phyloP scores from a whole-genome alignment of 2,797 vertebrate species.

The Melanotaenia parkinsoni region DNA sequence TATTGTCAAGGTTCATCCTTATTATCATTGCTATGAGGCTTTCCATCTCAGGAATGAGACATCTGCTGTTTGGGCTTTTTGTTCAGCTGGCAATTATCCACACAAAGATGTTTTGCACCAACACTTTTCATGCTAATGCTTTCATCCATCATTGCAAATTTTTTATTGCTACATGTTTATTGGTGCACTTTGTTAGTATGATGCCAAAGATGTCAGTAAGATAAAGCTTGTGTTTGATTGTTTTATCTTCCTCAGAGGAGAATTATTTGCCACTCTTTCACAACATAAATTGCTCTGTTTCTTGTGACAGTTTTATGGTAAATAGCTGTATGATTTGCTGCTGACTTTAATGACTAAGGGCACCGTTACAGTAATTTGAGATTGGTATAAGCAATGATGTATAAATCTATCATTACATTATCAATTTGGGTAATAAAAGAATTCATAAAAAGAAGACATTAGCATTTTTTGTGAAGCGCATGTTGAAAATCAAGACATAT shows the following conservation, averaged over 20 bases:
- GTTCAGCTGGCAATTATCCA: constrained; percentile 72
- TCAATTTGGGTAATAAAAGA: constrained; percentile 20
- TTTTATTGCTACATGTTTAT: constrained; percentile 51
- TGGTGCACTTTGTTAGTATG: constrained; percentile 49
- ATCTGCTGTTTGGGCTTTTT: constrained; percentile 75
- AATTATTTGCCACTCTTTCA: constrained; percentile 42
- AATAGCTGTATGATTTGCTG: constrained; percentile 52
- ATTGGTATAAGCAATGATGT: constrained; percentile 27
- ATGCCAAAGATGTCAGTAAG: constrained; percentile 39
- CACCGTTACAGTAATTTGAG: constrained; percentile 48
- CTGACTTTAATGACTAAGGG: constrained; percentile 45
- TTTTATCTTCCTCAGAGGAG: constrained; percentile 21
- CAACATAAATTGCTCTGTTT: constrained; percentile 33
- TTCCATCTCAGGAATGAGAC: constrained; percentile 65
- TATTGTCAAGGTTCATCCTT: constrained; percentile 49
- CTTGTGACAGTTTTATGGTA: constrained; percentile 44
- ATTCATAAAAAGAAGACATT: neutral
- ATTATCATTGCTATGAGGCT: constrained; percentile 66
- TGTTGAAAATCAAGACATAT: neutral
- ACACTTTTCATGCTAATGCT: constrained; percentile 71
- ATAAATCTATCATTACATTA: constrained; percentile 47
- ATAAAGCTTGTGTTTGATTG: constrained; percentile 50
- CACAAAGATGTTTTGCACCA: constrained; percentile 60
- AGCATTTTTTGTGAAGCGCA: neutral
- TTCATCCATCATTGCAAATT: constrained; percentile 65